Conservation (phyloP, 2,113 vertebrate species). For the Lutjanus erythropterus region DNA sequence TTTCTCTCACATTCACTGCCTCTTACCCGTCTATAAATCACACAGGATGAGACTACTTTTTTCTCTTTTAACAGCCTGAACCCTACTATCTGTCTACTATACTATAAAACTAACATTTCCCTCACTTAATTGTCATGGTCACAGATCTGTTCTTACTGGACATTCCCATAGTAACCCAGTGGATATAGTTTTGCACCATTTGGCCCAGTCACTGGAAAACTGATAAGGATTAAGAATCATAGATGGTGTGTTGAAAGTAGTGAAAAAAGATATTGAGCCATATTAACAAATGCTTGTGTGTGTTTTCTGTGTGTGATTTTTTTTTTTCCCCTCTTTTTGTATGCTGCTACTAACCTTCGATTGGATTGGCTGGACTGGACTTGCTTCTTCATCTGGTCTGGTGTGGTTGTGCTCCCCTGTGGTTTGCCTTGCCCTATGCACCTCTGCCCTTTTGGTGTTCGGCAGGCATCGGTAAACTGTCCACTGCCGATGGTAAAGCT, state of each 20-base stretch:
- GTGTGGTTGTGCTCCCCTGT: constrained; percentile 83
- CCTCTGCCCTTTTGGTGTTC: constrained; percentile 81
- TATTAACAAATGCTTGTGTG: constrained; percentile 82
- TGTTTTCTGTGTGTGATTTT: constrained; percentile 67
- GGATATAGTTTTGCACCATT: constrained; percentile 26
- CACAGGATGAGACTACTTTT: constrained; percentile 33
- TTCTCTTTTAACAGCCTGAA: constrained; percentile 41
- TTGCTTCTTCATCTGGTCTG: constrained; percentile 81
- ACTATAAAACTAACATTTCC: constrained; percentile 10
- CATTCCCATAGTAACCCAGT: background rate
- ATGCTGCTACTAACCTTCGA: constrained; percentile 82
- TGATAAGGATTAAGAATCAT: constrained; percentile 21
- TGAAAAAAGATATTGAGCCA: constrained; percentile 49
- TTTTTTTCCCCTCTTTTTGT: constrained; percentile 51
- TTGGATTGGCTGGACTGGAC: constrained; percentile 83
- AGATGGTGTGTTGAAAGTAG: constrained; percentile 58
- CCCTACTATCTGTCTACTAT: constrained; percentile 4
- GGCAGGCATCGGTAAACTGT: constrained; percentile 99
- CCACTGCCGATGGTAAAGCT: constrained; percentile 99
- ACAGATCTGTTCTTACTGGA: constrained; percentile 12
- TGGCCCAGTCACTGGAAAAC: constrained; percentile 11
- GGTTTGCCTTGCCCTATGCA: constrained; percentile 83
- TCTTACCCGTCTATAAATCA: constrained; percentile 68
- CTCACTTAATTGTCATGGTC: constrained; percentile 17
- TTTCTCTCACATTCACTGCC: constrained; percentile 47